phyloP scores from a whole-genome alignment of 2,113 vertebrate species.

The Gnathonemus echidnorhynchus region DNA sequence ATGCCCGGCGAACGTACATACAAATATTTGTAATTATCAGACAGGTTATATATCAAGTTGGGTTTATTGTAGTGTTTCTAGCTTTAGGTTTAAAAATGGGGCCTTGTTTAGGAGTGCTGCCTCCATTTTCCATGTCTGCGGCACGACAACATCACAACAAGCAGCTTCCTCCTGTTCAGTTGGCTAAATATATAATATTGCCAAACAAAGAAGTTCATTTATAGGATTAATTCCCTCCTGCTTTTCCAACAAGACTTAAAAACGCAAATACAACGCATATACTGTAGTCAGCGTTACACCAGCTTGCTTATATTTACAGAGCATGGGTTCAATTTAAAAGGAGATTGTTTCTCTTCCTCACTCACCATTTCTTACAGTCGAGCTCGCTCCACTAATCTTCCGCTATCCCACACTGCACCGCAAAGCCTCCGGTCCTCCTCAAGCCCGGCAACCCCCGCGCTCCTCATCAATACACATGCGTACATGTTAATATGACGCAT shows the following conservation, averaged over 20 bases:
- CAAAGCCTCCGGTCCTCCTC: conserved; percentile 32
- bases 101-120: not conserved
- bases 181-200: not conserved
- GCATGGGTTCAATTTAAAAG: not conserved
- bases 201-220: not conserved
- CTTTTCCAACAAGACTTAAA: not conserved
- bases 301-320: not conserved
- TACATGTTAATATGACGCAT: not conserved
- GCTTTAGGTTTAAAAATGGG: not conserved
- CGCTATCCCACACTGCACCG: conserved; percentile 53
- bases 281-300: not conserved
- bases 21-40: not conserved
- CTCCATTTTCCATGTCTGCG: conserved; percentile 14
- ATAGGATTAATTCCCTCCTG: not conserved
- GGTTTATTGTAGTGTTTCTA: not conserved
- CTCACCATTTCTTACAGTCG: conserved; percentile 65
- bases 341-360: conserved; percentile 32
- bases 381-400: conserved; percentile 41
- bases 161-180: conserved; percentile 1
- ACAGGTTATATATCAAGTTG: not conserved
- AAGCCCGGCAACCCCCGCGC: conserved; percentile 6
- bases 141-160: conserved; percentile 14
- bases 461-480: not conserved
- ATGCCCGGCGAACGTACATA: not conserved
- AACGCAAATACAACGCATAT: not conserved